These are phyloP conservation scores for Struthidea cinerea DNA, from an alignment of 2,113 vertebrate genomes.

Conservation along the genomic window DNA sequence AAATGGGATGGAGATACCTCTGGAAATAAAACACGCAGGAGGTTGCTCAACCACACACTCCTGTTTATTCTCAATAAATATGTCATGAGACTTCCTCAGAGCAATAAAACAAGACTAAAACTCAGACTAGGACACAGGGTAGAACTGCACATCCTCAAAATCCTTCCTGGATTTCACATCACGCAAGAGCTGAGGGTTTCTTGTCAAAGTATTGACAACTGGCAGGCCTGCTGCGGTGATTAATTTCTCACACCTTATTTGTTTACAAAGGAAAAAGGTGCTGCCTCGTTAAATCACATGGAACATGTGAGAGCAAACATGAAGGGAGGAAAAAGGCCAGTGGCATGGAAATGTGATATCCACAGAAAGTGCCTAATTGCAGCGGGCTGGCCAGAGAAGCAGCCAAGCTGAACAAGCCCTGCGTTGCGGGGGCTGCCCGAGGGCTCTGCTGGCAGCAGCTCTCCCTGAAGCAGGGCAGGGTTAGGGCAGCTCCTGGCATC, in stretches of 20 bases:
- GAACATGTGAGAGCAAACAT: not conserved
- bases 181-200: not conserved
- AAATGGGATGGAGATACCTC: not conserved
- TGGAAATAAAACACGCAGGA: not conserved
- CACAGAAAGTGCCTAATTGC: not conserved
- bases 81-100: not conserved
- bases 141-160: not conserved
- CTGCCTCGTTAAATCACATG: not conserved
- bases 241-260: not conserved
- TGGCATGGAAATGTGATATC: not conserved
- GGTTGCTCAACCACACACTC: not conserved
- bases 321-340: not conserved
- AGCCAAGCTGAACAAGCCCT: not conserved
- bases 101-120: not conserved
- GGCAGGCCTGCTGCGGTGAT: not conserved
- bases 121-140: not conserved
- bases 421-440: not conserved
- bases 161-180: not conserved
- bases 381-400: not conserved
- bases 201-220: not conserved
- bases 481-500: not conserved
- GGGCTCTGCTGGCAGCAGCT: not conserved
- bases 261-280: not conserved
- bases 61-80: not conserved
- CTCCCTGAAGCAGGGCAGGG: not conserved